Evolutionary conservation across 2,888 invertebrate genomes (phyloP), one percentile per base, ranked within the genome.

Genomic region (Platerodrilus igneus): DNA sequence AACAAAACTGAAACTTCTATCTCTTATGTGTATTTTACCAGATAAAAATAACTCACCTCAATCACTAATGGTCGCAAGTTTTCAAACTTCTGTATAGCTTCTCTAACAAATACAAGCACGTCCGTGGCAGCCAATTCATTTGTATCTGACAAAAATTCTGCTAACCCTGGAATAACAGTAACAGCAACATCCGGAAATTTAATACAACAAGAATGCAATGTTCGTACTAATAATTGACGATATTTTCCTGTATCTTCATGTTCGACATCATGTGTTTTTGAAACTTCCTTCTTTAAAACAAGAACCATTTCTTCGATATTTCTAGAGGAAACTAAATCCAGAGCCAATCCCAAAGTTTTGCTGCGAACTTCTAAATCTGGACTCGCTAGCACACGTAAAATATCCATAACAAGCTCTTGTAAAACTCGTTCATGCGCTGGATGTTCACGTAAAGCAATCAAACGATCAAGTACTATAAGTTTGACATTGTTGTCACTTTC

Each of bases 401-500:
- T 88, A 70, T 99, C 99, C 97, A 99, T 99, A 27, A 97, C 92
- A 10, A 93, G 74, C 58, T 90, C 93, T 50, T 84, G 82, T 42
- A 91, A 77, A 10, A 92, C 89, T 50, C 89, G 82, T 59, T 92
- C 93, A 66, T 87, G 88, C 32, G 79, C 77, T 11, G 87, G 84
- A 56, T 83, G 79, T 46, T 86, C 90, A 48, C 86, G 84, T 65
- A 99, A 77, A 2, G 88, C 87, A 51, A 91, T 84, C 47, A 99
- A 74, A 11, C 96, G 81, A 59, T 95, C 96, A 57, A 99, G 73
- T 5, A 99, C 97, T 55, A 99, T 99, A 40, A 99, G 74, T 72
- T 99, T 99, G 9, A 99, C 97, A 73, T 99, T 99, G 72, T 99
- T 99, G 69, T 99, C 99, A 69, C 95, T 95, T 68, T 99, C 99